These are phyloP conservation scores for Chirona hameri DNA, from an alignment of 2,888 invertebrate genomes.

Conservation along the genomic window DNA sequence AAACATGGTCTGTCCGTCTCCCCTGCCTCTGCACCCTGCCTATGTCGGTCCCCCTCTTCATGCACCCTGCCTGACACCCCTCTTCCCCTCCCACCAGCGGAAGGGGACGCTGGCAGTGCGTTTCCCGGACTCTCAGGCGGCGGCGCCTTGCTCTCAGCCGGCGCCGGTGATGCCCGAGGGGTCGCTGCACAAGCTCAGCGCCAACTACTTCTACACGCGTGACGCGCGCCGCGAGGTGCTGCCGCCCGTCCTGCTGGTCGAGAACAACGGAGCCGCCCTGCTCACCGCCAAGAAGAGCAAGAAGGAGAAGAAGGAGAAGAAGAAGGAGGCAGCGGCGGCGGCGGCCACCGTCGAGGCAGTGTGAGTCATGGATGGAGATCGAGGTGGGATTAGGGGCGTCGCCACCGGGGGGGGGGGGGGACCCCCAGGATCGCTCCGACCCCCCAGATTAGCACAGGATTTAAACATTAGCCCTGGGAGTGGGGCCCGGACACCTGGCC, in stretches of 20 bases:
- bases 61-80: too few species aligned
- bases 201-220: constrained; percentile 77
- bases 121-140: constrained; percentile 26
- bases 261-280: constrained; percentile 13
- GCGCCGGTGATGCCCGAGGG: constrained; percentile 76
- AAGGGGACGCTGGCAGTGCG: constrained; percentile 34
- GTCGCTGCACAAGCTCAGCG: constrained; percentile 68
- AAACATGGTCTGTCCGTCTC: neutral
- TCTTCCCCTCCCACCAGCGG: constrained; percentile 28
- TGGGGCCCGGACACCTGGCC: too few species aligned
- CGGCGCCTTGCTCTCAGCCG: constrained; percentile 32
- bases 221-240: constrained; percentile 76
- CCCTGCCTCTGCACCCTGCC: neutral
- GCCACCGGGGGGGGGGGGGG: neutral
- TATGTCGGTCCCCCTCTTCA: too few species aligned
- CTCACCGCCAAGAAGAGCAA: constrained; percentile 6
- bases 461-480: too few species aligned
- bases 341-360: neutral
- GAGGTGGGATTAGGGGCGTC: neutral
- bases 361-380: neutral
- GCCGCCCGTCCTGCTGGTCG: constrained; percentile 61
- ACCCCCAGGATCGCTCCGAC: too few species aligned
- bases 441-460: too few species aligned
- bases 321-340: neutral
- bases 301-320: constrained; percentile 12